phyloP scores from a whole-genome alignment of 1,140 invertebrate species.

The Drosophila oshimai region DNA sequence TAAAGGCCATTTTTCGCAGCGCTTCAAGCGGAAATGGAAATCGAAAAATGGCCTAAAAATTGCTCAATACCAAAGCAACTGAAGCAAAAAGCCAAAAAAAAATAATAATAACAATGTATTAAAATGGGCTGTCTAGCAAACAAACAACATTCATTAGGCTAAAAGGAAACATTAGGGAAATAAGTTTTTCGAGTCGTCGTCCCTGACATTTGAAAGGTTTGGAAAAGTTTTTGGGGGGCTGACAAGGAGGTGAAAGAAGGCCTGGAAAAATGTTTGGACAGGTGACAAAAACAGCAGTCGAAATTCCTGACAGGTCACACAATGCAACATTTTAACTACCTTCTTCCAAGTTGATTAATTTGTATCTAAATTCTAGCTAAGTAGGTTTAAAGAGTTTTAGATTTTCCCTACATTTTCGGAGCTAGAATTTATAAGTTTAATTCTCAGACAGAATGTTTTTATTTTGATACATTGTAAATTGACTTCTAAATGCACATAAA shows the following conservation, averaged over 20 bases:
- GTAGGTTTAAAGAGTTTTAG: too few relatives aligned
- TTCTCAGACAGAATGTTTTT: too few relatives aligned
- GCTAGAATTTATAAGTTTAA: too few relatives aligned
- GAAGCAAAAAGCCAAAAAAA: neutral
- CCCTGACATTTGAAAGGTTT: conserved; percentile 17
- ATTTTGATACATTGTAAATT: too few relatives aligned
- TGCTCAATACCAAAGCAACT: conserved; percentile 18
- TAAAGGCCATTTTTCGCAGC: conserved; percentile 19
- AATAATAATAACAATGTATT: neutral
- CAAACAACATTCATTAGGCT: conserved; percentile 1
- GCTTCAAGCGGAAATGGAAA: conserved; percentile 38
- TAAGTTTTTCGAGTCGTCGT: neutral
- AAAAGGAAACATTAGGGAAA: conserved; percentile 1
- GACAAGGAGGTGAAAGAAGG: neutral
- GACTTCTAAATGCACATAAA: too few relatives aligned
- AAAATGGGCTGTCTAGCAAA: neutral
- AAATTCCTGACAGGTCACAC: neutral
- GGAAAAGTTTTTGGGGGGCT: neutral
- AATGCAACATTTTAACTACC: too few relatives aligned
- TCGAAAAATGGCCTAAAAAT: conserved; percentile 22
- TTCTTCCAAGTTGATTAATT: too few relatives aligned
- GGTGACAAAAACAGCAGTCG: neutral
- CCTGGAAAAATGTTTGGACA: neutral
- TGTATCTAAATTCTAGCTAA: too few relatives aligned
- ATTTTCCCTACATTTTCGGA: too few relatives aligned